Percentiles rank a stretch among this genome's conserved stretches.
Conservation (phyloP, 2,113 vertebrate species). For the Sterna hirundo region DNA sequence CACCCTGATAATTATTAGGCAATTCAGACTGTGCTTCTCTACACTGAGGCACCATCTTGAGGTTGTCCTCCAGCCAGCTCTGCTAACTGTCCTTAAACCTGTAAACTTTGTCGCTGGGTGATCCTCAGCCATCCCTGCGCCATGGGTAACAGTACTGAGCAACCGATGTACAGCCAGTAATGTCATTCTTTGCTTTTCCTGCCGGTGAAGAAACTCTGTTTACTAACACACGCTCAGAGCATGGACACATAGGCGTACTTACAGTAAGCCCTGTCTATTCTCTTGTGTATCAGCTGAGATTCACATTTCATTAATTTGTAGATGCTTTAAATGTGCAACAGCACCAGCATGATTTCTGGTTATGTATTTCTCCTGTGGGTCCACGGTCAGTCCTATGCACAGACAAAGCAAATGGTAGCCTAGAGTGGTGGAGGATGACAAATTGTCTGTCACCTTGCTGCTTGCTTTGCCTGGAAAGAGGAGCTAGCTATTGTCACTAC, state of each 20-base stretch:
- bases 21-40: neutral
- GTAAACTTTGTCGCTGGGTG: neutral
- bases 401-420: neutral
- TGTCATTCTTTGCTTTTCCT: neutral
- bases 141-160: neutral
- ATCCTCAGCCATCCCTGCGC: neutral
- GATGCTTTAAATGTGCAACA: neutral
- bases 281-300: neutral
- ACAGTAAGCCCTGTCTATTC: neutral
- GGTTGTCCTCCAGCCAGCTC: neutral
- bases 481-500: neutral
- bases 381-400: neutral
- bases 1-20: too few species aligned
- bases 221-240: neutral
- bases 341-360: neutral
- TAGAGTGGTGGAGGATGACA: neutral
- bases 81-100: neutral
- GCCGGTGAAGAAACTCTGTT: neutral
- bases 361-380: neutral
- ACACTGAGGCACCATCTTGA: neutral
- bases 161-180: neutral
- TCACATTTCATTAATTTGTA: neutral
- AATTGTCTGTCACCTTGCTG: neutral
- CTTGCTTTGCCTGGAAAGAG: neutral
- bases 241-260: accelerated